A percentile compares a stretch with the other conserved stretches of the same genome.
phyloP scores from a whole-genome alignment of 2,113 vertebrate genomes.

The Lophotis ruficrista region DNA sequence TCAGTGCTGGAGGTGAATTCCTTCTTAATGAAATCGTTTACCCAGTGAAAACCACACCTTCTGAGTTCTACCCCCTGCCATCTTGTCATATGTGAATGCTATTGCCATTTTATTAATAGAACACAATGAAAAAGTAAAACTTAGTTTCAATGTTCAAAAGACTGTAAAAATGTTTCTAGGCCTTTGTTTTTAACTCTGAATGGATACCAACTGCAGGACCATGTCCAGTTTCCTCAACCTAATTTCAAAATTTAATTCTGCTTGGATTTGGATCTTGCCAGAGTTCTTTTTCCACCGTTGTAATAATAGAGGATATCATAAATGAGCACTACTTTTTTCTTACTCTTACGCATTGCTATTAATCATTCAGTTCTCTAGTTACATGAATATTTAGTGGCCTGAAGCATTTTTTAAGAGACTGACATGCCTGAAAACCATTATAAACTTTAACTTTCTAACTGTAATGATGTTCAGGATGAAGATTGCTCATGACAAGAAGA shows the following conservation, averaged over 20 bases:
- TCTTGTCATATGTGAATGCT: not conserved
- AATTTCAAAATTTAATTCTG: not conserved
- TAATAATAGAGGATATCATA: not conserved
- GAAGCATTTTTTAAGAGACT: not conserved
- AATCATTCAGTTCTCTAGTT: not conserved
- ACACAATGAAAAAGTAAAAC: not conserved
- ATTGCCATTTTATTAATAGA: not conserved
- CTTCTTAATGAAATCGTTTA: not conserved
- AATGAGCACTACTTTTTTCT: not conserved
- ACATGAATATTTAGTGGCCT: constrained; percentile 14
- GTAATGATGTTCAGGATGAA: not conserved
- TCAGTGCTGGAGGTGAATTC: not conserved
- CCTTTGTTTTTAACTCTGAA: not conserved
- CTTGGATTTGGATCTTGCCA: not conserved
- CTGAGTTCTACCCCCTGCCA: not conserved
- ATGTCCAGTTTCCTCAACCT: not conserved
- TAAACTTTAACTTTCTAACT: constrained; percentile 3
- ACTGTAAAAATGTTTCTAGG: not conserved
- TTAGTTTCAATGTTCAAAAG: not conserved
- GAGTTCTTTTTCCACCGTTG: not conserved
- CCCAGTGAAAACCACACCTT: not conserved
- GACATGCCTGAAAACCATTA: not conserved
- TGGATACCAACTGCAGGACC: not conserved
- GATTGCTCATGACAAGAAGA: constrained; percentile 10
- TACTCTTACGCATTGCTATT: not conserved